Base-by-base conservation (phyloP, 2,888 invertebrate species). In the Orthonevra nobilis region DNA sequence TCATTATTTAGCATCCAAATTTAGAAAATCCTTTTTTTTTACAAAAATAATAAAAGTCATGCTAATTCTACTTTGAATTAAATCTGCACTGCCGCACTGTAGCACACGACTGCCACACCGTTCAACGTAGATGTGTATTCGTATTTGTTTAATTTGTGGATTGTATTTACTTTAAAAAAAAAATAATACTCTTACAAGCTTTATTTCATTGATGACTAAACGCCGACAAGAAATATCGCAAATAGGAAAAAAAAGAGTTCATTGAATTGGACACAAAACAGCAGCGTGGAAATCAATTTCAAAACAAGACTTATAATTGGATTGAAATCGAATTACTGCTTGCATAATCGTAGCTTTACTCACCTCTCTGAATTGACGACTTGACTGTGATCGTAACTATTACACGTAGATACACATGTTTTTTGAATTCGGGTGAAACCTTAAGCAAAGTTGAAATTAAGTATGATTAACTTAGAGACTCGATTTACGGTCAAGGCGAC, bases 391-490 rank as follows among this genome's bases (percentile, higher is more conserved):
- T 23, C 23, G 23, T 23, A 23, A 23, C 23, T 4, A 23, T 23
- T 23, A 23, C 23, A 23, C 5, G n/a, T n/a, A n/a, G 3, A 23
- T 23, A 23, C 23, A 23, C 5, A 4, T 23, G 23, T 5, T 23
- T 23, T n/a, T 23, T 23, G 9, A 32, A 30, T 32, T 32, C 20
- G 28, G 40, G 17, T 14, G 42, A 32, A 17, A 23, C n/a, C 10
- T 3, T 7, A 42, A 32, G n/a, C 30, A 20, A 42, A 32, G 32
- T 10, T 30, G n/a, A 60, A 60, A 34, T 20, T 34, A 42, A 17
- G 10, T 42, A 10, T 60, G 52, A 52, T 60, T 52, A n/a, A 69
- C 36, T 50, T 60, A 52, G n/a, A 42, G 69, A 44, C 50, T 69
- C 17, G 52, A 10, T n/a, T 17, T 26, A 46, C n/a, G 50, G 20